These are phyloP conservation scores for Rhingia campestris DNA, from an alignment of 2,888 invertebrate genomes.

Conservation along the genomic window DNA sequence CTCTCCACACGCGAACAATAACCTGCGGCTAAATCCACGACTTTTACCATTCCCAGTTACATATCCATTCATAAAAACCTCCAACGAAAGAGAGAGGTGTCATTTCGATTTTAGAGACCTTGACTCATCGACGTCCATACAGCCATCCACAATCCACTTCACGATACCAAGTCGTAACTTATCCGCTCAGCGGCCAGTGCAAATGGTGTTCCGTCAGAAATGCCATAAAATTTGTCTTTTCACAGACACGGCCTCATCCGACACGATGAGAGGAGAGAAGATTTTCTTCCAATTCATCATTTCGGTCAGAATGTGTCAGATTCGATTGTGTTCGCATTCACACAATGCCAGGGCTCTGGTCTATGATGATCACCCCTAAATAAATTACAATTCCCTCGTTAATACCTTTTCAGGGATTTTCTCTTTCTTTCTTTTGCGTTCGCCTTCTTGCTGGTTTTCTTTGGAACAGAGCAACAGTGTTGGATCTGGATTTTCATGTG, in stretches of 20 bases:
- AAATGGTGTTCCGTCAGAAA: conserved; percentile 22
- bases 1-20: conserved; percentile 38
- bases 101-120: conserved; percentile 66
- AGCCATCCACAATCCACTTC: not conserved
- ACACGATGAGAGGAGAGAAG: conserved; percentile 7
- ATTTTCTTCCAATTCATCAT: conserved; percentile 57
- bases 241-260: conserved; percentile 26
- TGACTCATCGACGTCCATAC: conserved; percentile 52
- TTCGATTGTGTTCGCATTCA: conserved; percentile 9
- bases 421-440: conserved; percentile 4
- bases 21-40: conserved; percentile 40
- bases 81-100: conserved; percentile 53
- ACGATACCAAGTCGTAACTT: conserved; percentile 5
- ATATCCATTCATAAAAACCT: conserved; percentile 59
- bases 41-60: conserved; percentile 7
- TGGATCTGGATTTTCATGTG: conserved; percentile 47
- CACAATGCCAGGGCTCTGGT: conserved; percentile 21
- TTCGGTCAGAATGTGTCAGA: conserved; percentile 20
- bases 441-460: not conserved
- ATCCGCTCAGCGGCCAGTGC: conserved; percentile 12
- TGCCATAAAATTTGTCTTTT: conserved; percentile 50
- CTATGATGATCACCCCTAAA: conserved; percentile 71
- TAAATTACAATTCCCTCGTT: conserved; percentile 64
- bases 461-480: not conserved
- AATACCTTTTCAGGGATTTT: conserved; percentile 49